These are phyloP conservation scores for Prolemur simus DNA, from an alignment of 2,113 vertebrate species.

Conservation along the genomic window DNA sequence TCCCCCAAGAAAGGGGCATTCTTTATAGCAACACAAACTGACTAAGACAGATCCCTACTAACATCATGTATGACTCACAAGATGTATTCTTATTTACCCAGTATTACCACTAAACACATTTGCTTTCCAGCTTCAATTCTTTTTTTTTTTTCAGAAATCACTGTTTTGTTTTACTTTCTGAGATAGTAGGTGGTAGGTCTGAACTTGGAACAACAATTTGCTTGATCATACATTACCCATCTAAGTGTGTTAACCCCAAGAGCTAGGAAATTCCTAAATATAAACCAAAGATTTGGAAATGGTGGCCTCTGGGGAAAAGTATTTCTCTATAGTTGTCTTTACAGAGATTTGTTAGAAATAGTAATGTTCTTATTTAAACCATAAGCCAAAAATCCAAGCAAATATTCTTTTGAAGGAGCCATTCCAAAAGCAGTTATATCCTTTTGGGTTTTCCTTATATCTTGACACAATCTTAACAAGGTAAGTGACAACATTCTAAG, in stretches of 20 bases:
- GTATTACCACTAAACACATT: background rate
- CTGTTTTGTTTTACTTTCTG: background rate
- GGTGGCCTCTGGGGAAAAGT: accelerated
- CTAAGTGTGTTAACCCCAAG: background rate
- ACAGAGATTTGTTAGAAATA: background rate
- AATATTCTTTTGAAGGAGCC: background rate
- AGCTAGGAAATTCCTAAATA: background rate
- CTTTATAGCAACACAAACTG: background rate
- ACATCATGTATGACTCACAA: background rate
- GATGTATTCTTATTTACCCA: background rate
- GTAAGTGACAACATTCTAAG: background rate
- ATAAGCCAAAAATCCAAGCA: background rate
- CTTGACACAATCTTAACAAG: background rate
- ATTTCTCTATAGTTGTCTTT: background rate
- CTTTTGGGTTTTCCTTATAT: background rate
- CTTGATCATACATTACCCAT: background rate
- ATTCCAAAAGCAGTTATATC: background rate
- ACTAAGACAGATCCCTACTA: background rate
- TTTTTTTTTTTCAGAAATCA: background rate
- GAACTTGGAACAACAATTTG: background rate
- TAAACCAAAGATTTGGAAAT: background rate
- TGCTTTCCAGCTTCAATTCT: background rate
- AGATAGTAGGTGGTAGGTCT: background rate
- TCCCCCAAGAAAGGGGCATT: background rate
- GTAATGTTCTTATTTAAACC: background rate